A percentile compares a stretch with the other conserved stretches of the same genome.
Evolutionary conservation across 1,140 invertebrate genomes (phyloP).

Genomic region (Scaptomyza graminum): DNA sequence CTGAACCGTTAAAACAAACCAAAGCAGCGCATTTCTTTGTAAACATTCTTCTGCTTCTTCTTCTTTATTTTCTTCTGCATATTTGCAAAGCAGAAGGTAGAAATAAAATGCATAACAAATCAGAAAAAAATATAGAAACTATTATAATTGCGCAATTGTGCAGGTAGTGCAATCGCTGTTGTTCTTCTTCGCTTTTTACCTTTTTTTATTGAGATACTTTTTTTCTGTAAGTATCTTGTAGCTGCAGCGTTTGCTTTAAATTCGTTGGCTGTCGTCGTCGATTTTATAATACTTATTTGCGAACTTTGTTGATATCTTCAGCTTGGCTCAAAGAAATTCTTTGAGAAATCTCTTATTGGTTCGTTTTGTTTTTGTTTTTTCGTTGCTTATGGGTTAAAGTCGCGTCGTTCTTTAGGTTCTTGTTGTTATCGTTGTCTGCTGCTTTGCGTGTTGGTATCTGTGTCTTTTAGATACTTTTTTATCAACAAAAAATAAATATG

Average conservation of each 20-base stretch:
- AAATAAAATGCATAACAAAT: neutral
- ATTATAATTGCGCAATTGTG: conserved; percentile 53
- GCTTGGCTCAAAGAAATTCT: conserved; percentile 53
- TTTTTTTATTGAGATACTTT: conserved; percentile 61
- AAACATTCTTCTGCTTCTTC: conserved; percentile 2
- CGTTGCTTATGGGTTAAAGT: conserved; percentile 54
- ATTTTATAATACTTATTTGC: neutral
- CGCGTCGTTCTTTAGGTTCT: conserved; percentile 30
- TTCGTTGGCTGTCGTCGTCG: conserved; percentile 15
- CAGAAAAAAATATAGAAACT: conserved; percentile 15
- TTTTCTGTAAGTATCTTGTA: conserved; percentile 28
- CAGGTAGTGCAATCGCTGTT: conserved; percentile 26
- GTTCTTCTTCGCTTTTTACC: conserved; percentile 53
- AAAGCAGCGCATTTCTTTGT: conserved; percentile 48
- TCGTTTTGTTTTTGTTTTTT: conserved; percentile 46
- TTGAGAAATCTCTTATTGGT: conserved; percentile 3
- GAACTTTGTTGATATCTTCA: conserved; percentile 34
- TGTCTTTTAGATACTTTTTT: conserved; percentile 49
- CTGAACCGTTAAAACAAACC: conserved; percentile 65
- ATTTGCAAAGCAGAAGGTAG: conserved; percentile 16
- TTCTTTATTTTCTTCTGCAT: conserved; percentile 29
- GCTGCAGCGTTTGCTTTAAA: conserved; percentile 9
- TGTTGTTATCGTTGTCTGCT: conserved; percentile 25
- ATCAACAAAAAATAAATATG: conserved; percentile 46
- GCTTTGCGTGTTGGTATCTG: conserved; percentile 72